Evolutionary conservation across 2,888 invertebrate species (phyloP), one percentile per base, ranked within the genome.

Genomic region (Eurois occulta): DNA sequence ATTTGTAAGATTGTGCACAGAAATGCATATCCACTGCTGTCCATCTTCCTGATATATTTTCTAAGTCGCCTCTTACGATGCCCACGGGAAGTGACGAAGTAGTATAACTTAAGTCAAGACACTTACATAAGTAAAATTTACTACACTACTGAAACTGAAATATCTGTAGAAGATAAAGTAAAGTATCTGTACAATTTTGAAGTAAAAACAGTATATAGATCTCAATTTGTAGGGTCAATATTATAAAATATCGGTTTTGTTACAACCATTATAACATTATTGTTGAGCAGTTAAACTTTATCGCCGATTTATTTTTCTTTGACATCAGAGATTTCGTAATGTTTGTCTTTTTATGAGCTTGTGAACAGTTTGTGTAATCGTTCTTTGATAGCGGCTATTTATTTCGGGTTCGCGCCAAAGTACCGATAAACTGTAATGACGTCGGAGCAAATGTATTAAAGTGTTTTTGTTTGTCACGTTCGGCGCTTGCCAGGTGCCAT

Each of bases 311-410:
- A 94, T 95, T 93, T 94, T 94, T 94, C 93, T 95, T 94, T 92
- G 92, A 93, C 94, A 94, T 92, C 93, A 93, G 92, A 93, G 92
- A 95, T 94, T 95, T 93, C 90, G 94, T 92, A 91, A 95, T 93
- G 94, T 92, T 93, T 94, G 92, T 92, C 91, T 91, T 91, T 95
- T 95, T 94, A 95, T 94, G 94, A 92, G 93, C 91, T 94, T 93
- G 95, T 94, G 94, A 94, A 95, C 95, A 94, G 94, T 94, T 94
- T 92, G 90, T 94, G 94, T 95, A 95, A 95, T 95, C 93, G 94
- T 87, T 92, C 87, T 95, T 95, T 95, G 95, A 95, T 95, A 93
- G 94, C 93, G 84, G 93, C 93, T 91, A 93, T 95, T 94, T 95
- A 94, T 94, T 95, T 94, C 85, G 91, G 93, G 91, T 89, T 88